Conservation (phyloP, 2,888 invertebrate genomes). For the Hermaeophaga mercurialis region DNA sequence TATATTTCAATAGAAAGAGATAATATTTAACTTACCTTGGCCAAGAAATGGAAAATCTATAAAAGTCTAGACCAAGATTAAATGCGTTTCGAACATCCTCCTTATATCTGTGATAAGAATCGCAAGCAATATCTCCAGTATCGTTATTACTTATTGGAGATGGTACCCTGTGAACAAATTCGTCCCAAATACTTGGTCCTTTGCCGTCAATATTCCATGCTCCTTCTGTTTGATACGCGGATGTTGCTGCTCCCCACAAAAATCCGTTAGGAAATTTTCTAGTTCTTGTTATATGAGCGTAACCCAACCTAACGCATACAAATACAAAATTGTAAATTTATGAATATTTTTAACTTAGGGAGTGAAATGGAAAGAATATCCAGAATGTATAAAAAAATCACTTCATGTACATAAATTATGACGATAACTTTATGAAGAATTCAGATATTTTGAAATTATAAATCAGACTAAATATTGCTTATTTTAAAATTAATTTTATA, state of each 20-base stretch:
- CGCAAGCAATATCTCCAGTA: constrained; percentile 70
- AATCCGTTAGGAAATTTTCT: constrained; percentile 36
- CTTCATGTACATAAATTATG: too few relatives aligned
- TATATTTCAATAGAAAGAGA: too few relatives aligned
- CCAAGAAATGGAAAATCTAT: constrained; percentile 70
- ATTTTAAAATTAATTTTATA: too few relatives aligned
- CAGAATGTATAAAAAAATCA: too few relatives aligned
- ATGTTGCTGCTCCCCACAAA: constrained; percentile 33
- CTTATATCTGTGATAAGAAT: constrained; percentile 67
- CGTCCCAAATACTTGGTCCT: constrained; percentile 72
- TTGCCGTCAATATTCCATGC: constrained; percentile 56
- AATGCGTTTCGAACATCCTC: constrained; percentile 64
- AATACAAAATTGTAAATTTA: too few relatives aligned
- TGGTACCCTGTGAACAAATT: constrained; percentile 61
- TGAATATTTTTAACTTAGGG: too few relatives aligned
- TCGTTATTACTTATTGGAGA: constrained; percentile 47
- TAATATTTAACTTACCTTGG: constrained; percentile 56
- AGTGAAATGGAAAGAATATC: too few relatives aligned
- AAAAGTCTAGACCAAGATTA: constrained; percentile 61
- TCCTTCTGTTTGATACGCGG: constrained; percentile 44
- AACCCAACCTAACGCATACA: too few relatives aligned
- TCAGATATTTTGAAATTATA: too few relatives aligned
- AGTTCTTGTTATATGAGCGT: too few relatives aligned
- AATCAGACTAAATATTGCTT: too few relatives aligned
- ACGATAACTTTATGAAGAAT: too few relatives aligned